Evolutionary conservation across 2,113 vertebrate species (phyloP), one percentile per base, ranked within the genome.

Genomic region (Anoura caudifer): DNA sequence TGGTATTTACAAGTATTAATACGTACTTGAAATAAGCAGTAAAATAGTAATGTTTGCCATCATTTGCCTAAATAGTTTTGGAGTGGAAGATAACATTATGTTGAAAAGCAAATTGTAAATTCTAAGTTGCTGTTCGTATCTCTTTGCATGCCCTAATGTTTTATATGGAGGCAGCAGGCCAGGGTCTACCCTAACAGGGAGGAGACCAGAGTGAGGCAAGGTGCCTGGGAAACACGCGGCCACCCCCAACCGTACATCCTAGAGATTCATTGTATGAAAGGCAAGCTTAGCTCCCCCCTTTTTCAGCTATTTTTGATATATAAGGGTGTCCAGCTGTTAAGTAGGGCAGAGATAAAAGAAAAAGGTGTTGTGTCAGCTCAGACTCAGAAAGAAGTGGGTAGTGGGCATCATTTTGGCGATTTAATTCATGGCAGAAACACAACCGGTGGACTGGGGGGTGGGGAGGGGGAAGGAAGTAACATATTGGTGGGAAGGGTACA

Each of bases 91-190:
- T 79, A 86, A 89, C 12, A 31, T 56, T 72, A 59, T n/a, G 24
- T 77, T 19, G n/a, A 93, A 69, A 45, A 88, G 45, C 54, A 45
- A 82, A 54, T 43, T 76, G 36, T 43, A 80, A 87, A 61, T 61
- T 61, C 24, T 61, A 88, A 11, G 45, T 24, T 28, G 15, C 4
- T 56, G 1, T 26, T 50, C 33, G 45, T 43, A 41, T 72, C 59
- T 41, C 85, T 91, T 54, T 76, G 19, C 13, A 16, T 26, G 31
- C 24, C 54, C 76, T 72, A 38, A 84, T n/a, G 24, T 63, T 12
- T 12, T 87, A 33, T 3, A 4, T 6, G 80, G 45, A 59, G 56
- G 22, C 22, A 9, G 22, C 17, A 16, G 4, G 5, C 13, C 26
- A 38, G 52, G 41, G 59, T 22, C 5, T 16, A 52, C 69, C 11